Percentiles rank a stretch among this genome's conserved stretches.
These are phyloP conservation scores for Diabrotica balteata DNA, from an alignment of 2,888 invertebrate genomes.

Conservation along the genomic window DNA sequence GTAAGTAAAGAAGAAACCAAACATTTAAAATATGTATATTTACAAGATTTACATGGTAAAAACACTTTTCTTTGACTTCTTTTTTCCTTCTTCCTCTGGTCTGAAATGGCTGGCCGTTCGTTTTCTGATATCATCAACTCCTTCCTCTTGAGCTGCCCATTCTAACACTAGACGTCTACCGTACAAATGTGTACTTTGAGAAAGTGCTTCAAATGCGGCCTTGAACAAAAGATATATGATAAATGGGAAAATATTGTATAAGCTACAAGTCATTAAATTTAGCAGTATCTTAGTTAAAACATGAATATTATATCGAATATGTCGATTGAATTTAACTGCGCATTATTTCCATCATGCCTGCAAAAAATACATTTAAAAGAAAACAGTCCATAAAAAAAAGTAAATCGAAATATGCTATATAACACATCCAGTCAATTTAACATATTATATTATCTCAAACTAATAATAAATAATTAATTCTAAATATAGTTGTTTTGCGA, in stretches of 20 bases:
- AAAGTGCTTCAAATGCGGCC: slow-evolving; percentile 91
- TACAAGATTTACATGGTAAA: slow-evolving; percentile 55
- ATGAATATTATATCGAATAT: background rate
- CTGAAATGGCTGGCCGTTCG: slow-evolving; percentile 79
- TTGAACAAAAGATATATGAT: slow-evolving; percentile 58
- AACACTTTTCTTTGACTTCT: slow-evolving; percentile 60
- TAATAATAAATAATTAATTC: no score
- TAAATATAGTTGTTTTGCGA: no score
- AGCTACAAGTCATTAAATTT: no score
- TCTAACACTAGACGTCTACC: slow-evolving; percentile 93
- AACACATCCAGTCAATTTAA: no score
- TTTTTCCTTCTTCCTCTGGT: slow-evolving; percentile 53
- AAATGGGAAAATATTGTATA: no score
- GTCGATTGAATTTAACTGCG: background rate
- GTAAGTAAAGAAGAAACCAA: no score
- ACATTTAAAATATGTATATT: background rate
- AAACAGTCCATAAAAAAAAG: no score
- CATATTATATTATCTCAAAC: no score
- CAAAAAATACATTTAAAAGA: no score
- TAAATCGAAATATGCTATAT: no score
- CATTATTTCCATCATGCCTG: no score
- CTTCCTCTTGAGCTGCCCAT: slow-evolving; percentile 88
- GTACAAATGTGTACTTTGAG: slow-evolving; percentile 97
- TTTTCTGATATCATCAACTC: slow-evolving; percentile 81
- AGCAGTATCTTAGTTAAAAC: no score